Percentiles rank a stretch among this genome's conserved stretches.
These are phyloP conservation scores for Antennarius striatus DNA, from an alignment of 2,113 vertebrate species.

Conservation along the genomic window DNA sequence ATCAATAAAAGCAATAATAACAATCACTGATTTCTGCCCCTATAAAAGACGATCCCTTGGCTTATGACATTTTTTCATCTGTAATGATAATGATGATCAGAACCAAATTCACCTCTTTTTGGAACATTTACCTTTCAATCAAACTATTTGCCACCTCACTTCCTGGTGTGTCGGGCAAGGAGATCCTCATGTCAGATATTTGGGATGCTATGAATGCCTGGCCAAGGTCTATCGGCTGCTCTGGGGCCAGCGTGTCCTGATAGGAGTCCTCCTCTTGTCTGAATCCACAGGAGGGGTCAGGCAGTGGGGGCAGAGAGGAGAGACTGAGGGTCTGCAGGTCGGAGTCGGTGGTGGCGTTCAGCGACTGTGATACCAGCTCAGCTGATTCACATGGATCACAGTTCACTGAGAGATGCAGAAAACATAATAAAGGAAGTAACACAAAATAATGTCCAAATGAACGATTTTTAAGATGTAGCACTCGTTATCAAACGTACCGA, in stretches of 20 bases:
- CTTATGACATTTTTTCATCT: too few relatives aligned
- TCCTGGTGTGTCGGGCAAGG: conserved; percentile 44
- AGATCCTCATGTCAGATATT: conserved; percentile 64
- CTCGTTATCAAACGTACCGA: conserved; percentile 55
- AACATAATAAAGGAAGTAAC: neutral
- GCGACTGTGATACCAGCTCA: conserved; percentile 56
- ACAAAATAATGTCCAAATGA: neutral
- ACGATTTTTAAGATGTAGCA: neutral
- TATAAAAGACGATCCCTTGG: too few relatives aligned
- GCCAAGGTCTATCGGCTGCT: conserved; percentile 61
- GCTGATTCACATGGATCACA: conserved; percentile 77
- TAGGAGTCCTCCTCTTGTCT: conserved; percentile 58
- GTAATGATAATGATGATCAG: too few relatives aligned
- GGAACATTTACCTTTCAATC: conserved; percentile 69
- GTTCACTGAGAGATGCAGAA: conserved; percentile 57
- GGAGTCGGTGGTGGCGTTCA: conserved; percentile 14
- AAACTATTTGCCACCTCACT: conserved; percentile 51
- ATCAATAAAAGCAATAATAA: too few relatives aligned
- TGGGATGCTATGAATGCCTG: conserved; percentile 71
- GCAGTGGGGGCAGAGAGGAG: conserved; percentile 56
- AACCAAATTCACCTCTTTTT: neutral
- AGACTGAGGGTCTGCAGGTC: conserved; percentile 69
- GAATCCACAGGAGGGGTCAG: conserved; percentile 66
- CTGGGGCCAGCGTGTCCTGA: conserved; percentile 52
- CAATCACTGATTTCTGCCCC: too few relatives aligned